These are phyloP conservation scores for Hydropsyche tenuis DNA, from an alignment of 1,140 invertebrate genomes.

Conservation along the genomic window DNA sequence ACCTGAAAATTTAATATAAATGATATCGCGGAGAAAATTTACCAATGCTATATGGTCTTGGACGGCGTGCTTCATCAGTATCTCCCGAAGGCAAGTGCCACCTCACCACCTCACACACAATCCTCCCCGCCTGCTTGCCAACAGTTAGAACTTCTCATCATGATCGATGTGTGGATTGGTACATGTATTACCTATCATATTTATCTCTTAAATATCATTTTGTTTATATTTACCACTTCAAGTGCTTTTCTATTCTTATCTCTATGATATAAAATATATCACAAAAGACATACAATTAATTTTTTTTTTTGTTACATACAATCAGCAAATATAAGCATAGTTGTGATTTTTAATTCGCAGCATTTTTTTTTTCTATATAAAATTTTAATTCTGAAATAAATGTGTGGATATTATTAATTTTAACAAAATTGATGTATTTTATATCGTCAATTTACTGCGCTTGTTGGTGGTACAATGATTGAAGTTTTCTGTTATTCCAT, in stretches of 20 bases:
- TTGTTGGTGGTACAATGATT: background rate
- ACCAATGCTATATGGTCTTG: constrained; percentile 21
- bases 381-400: background rate
- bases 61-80: constrained; percentile 23
- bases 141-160: constrained; percentile 42
- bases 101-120: constrained; percentile 40
- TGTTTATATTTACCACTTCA: background rate
- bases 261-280: background rate
- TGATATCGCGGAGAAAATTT: constrained; percentile 23
- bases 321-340: too few relatives aligned
- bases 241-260: background rate
- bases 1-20: background rate
- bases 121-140: constrained; percentile 40
- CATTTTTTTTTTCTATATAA: background rate
- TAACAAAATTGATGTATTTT: too few relatives aligned
- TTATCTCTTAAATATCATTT: constrained; percentile 29
- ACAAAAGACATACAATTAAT: too few relatives aligned
- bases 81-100: constrained; percentile 29
- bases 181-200: constrained; percentile 38
- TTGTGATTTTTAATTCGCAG: too few relatives aligned
- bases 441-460: too few relatives aligned
- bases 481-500: background rate
- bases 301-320: too few relatives aligned
- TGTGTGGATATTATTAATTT: background rate
- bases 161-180: constrained; percentile 40